A percentile compares a stretch with the other conserved stretches of the same genome.
Conservation (phyloP, 2,888 invertebrate species). For the Papilio protenor region DNA sequence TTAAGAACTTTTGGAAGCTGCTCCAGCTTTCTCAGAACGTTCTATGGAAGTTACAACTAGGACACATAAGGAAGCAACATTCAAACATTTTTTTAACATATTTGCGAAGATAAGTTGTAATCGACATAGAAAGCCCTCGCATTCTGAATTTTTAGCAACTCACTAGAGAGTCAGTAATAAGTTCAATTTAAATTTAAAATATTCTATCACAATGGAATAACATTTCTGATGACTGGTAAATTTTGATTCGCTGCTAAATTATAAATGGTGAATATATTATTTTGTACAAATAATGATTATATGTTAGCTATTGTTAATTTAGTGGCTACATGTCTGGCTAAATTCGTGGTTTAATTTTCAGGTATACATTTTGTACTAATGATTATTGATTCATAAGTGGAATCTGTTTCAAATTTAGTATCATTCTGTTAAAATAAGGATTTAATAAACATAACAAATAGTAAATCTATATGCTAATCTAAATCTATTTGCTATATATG, state of each 20-base stretch:
- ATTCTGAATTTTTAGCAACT: constrained; percentile 37
- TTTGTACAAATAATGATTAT: constrained; percentile 28
- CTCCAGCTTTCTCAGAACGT: too few species aligned
- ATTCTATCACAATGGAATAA: constrained; percentile 53
- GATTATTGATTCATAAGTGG: not conserved
- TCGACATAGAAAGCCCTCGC: constrained; percentile 38
- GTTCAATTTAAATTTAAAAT: constrained; percentile 16
- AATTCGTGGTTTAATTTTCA: not conserved
- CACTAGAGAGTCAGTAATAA: constrained; percentile 15
- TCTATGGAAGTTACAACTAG: too few species aligned
- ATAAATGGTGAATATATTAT: constrained; percentile 63
- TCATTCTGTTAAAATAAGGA: not conserved
- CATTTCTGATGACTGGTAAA: constrained; percentile 67
- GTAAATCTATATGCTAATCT: too few species aligned
- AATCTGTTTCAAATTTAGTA: not conserved
- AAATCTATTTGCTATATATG: too few species aligned
- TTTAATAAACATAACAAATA: too few species aligned
- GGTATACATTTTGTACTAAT: not conserved
- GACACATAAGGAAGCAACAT: not conserved
- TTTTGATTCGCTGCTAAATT: constrained; percentile 67
- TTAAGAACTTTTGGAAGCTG: too few species aligned
- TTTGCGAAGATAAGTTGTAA: constrained; percentile 1
- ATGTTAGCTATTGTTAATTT: not conserved
- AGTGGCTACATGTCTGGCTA: not conserved
- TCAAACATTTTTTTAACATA: not conserved